Base-by-base conservation (phyloP, 1,140 invertebrate genomes). In the Scaptomyza graminum region DNA sequence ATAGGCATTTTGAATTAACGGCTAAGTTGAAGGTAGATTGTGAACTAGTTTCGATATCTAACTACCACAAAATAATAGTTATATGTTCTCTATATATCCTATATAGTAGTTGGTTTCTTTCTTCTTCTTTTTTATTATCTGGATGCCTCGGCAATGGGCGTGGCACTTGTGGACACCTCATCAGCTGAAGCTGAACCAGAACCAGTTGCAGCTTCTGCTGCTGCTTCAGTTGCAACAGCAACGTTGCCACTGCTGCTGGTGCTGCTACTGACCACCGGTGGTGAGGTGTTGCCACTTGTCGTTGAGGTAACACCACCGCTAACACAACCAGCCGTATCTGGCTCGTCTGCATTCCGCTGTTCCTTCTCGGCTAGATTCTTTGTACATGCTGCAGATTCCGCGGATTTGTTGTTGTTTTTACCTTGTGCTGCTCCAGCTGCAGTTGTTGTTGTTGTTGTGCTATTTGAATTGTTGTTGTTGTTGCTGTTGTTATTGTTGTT, bases 181-280 rank as follows among this genome's bases (percentile, higher is more conserved):
- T 89, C 83, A 34, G 62, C 63, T 60, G 44, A 43, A 39, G 44
- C 11, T 11, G 50, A 12, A 18, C 18, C 18, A 22, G 50, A 12
- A 18, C 18, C 18, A 22, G n/a, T n/a, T n/a, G n/a, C n/a, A n/a
- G 1, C 18, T 2, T 74, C 9, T 8, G 31, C 28, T 5, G 28
- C 28, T 5, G 31, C 54, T 41, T 28, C 66, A 44, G 37, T 25
- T 15, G 18, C 65, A 56, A 46, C 72, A 47, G 50, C 71, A 78
- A 83, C 75, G 64, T 79, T 87, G 71, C 79, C 90, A 63, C 79
- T 84, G 46, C 39, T 61, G 78, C 8, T 25, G 44, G 90, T 91
- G 71, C 90, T 91, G 76, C 90, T 91, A 62, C 90, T 91, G 25
- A 91, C 90, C 55, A 91, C 83, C 9, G 90, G 90, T 41, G 90